Evolutionary conservation across 2,888 invertebrate genomes (phyloP).

Genomic region (Leptopilina syphax): DNA sequence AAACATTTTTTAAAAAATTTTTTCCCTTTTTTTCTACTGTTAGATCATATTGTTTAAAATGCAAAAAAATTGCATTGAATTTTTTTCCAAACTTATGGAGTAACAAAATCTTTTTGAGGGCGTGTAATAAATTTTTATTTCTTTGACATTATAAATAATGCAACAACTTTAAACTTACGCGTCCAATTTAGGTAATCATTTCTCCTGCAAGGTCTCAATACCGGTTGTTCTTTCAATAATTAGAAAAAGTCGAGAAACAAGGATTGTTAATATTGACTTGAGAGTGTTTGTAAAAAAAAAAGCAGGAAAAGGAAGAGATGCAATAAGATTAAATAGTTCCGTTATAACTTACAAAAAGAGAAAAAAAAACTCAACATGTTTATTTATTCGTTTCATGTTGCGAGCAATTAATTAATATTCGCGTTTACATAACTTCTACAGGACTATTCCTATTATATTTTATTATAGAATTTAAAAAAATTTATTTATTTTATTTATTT

Average conservation of each 20-base stretch:
- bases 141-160: too few relatives aligned
- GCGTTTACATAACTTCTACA: too few relatives aligned
- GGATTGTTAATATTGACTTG: neutral
- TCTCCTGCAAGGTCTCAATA: constrained; percentile 25
- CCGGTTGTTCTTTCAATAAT: constrained; percentile 19
- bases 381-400: neutral
- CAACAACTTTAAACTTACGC: neutral
- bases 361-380: neutral
- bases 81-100: too few relatives aligned
- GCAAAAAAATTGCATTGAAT: too few relatives aligned
- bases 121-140: too few relatives aligned
- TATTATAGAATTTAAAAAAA: too few relatives aligned
- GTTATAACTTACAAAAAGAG: constrained; percentile 1
- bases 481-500: too few relatives aligned
- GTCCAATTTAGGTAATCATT: neutral
- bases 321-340: constrained; percentile 13
- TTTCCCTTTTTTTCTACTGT: too few relatives aligned
- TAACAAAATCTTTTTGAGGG: too few relatives aligned
- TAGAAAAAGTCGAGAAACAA: constrained; percentile 14
- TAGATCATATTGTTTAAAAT: too few relatives aligned
- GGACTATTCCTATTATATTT: too few relatives aligned
- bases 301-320: constrained; percentile 33
- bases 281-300: constrained; percentile 1
- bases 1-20: too few relatives aligned
- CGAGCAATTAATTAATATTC: neutral